Evolutionary conservation across 1,140 invertebrate species (phyloP), one percentile per base, ranked within the genome.

Genomic region (Zaprionus vittiger): DNA sequence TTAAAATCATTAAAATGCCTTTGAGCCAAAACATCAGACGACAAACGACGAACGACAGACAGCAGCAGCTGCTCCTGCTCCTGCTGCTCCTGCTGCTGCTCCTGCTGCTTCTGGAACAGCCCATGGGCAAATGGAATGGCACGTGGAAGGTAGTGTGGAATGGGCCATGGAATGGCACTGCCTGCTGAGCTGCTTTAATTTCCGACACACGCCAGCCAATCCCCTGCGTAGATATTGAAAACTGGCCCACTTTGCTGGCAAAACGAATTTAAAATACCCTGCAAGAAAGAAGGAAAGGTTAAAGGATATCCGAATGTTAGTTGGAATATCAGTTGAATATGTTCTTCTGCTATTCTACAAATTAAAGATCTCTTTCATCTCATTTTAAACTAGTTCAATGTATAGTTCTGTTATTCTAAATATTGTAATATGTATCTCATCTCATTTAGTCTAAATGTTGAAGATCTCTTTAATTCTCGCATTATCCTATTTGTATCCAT

Each of bases 1-100:
- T 87, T 87, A 87, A 87, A 87, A 89, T 89, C 83, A 87, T 87
- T 87, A 84, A 87, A 87, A 89, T 87, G 65, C 84, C 83, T 89
- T 83, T 80, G 63, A 87, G 80, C 57, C 71, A 71, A 64, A 70
- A 70, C 75, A 69, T 60, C 69, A 64, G 62, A 79, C 24, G 44
- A 52, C 60, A 54, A 52, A n/a, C 28, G 44, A 24, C 55, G 60
- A 38, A 56, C 37, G 54, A 37, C 26, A 15, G 22, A n/a, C 59
- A 47, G n/a, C 28, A 60, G 60, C 61, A 55, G 52, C 54, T 28
- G 26, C 61, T 9, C 47, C 37, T 24, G 56, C 73, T 62, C 14
- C 20, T n/a, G n/a, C 41, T 75, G 54, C 41, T 44, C 22, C 54
- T 22, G 22, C 60, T 12, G 54, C 41, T 44, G 41, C 52, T 26